phyloP scores from a whole-genome alignment of 2,797 vertebrate species.

The Paedocypris micromegethes region DNA sequence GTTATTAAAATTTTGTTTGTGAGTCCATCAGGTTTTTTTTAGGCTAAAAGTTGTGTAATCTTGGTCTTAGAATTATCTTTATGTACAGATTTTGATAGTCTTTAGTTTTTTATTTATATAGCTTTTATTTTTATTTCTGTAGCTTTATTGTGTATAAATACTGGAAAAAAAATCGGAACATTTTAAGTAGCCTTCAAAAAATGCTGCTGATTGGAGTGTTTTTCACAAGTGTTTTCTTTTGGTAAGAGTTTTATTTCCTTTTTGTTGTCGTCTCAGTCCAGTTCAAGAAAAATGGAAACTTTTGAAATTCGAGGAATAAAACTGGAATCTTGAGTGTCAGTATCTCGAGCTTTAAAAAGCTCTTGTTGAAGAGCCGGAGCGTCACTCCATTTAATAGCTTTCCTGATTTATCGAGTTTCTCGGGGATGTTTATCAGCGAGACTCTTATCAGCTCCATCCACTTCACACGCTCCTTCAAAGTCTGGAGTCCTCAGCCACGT shows the following conservation, averaged over 20 bases:
- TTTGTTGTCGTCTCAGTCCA: conserved; percentile 9
- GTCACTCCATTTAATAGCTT: conserved; percentile 30
- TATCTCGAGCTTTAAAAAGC: conserved; percentile 9
- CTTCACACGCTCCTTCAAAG: conserved; percentile 26
- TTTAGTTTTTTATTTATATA: no score
- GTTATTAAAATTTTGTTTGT: no score
- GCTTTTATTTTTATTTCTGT: no score
- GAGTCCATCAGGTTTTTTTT: no score
- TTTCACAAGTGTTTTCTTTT: no score
- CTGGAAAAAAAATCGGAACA: no score
- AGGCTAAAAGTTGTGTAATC: no score
- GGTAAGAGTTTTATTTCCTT: not conserved
- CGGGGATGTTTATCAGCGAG: conserved; percentile 21
- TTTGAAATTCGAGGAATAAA: conserved; percentile 25
- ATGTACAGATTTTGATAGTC: no score
- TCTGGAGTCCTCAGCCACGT: not conserved
- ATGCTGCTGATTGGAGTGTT: no score
- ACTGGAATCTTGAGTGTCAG: conserved; percentile 6
- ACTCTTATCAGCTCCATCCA: conserved; percentile 34
- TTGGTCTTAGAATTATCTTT: no score
- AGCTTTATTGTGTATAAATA: no score
- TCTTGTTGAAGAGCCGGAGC: conserved; percentile 15
- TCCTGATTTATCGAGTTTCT: conserved; percentile 25
- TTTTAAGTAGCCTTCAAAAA: no score
- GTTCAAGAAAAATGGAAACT: conserved; percentile 9